Evolutionary conservation across 2,888 invertebrate genomes (phyloP).

Genomic region (Scotopteryx bipunctaria): DNA sequence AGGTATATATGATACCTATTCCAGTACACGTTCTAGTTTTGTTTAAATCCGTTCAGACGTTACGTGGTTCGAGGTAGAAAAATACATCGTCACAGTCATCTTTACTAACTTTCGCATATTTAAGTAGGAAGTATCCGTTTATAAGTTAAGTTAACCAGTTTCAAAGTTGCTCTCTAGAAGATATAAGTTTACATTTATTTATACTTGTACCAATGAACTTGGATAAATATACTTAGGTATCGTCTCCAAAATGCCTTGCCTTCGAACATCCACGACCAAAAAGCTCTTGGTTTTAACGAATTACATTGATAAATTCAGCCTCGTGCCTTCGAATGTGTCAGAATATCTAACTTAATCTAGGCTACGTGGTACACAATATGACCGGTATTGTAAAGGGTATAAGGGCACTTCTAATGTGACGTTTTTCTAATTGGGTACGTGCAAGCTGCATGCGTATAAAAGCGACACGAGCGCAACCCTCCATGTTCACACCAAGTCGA

Average conservation of each 20-base stretch:
- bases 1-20: no score
- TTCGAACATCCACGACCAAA: slow-evolving; percentile 2
- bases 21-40: no score
- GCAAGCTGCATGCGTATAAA: slow-evolving; percentile 60
- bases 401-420: slow-evolving; percentile 56
- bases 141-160: no score
- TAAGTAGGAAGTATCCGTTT: no score
- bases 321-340: slow-evolving; percentile 30
- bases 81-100: no score
- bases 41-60: no score
- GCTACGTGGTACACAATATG: slow-evolving; percentile 29
- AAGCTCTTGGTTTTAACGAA: slow-evolving; percentile 32
- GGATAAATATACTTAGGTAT: background rate
- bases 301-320: slow-evolving; percentile 25
- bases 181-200: no score
- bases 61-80: no score
- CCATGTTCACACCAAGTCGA: slow-evolving; percentile 60
- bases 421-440: slow-evolving; percentile 60
- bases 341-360: slow-evolving; percentile 23
- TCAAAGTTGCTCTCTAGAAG: no score
- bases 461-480: slow-evolving; percentile 59
- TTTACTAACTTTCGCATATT: no score
- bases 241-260: background rate
- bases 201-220: no score
- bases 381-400: slow-evolving; percentile 59